These are phyloP conservation scores for Suricata suricatta DNA, from an alignment of 2,113 vertebrate species.

Conservation along the genomic window DNA sequence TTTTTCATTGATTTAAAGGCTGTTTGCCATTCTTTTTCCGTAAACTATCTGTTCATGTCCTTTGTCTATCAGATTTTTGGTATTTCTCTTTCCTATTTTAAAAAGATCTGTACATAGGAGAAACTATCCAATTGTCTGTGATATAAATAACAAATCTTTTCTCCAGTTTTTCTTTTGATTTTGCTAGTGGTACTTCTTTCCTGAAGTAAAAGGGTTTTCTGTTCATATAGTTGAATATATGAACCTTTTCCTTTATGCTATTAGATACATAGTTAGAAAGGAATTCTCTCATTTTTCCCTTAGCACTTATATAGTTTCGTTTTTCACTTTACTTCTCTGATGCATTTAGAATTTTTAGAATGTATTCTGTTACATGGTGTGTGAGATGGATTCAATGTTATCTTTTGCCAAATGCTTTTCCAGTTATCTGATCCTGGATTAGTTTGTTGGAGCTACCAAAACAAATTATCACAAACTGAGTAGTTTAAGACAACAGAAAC, in stretches of 20 bases:
- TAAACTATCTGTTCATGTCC: not conserved
- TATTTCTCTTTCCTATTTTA: not conserved
- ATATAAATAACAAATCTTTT: not conserved
- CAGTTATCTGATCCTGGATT: not conserved
- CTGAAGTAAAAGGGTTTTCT: not conserved
- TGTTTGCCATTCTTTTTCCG: not conserved
- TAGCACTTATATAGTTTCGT: not conserved
- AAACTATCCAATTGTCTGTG: not conserved
- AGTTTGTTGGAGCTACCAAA: not conserved
- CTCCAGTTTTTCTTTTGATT: not conserved
- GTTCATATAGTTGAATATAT: not conserved
- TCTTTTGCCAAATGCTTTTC: not conserved
- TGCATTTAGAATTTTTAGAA: not conserved
- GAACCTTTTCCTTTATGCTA: not conserved
- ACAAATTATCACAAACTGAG: not conserved
- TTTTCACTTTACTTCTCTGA: not conserved
- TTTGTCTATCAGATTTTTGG: not conserved
- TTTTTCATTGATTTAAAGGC: not conserved
- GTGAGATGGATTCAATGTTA: not conserved
- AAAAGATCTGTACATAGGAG: not conserved
- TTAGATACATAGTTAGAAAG: not conserved
- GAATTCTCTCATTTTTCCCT: not conserved
- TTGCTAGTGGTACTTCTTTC: not conserved
- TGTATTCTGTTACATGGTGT: not conserved
- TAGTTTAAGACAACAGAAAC: not conserved